Evolutionary conservation across 2,888 invertebrate species (phyloP).

Genomic region (Patella pellucida): DNA sequence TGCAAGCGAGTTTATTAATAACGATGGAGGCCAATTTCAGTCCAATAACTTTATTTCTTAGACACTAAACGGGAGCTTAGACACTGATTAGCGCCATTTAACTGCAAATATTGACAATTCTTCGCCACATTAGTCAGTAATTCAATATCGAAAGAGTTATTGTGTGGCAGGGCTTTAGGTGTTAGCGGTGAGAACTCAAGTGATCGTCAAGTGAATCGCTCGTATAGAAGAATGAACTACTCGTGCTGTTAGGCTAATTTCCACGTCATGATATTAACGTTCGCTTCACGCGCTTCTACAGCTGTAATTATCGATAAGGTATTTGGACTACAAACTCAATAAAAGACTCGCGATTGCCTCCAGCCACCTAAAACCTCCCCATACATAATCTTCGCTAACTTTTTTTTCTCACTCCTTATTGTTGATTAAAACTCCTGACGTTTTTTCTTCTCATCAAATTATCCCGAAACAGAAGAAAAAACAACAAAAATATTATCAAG

Average conservation of each 20-base stretch:
- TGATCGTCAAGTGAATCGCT: background rate
- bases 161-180: slow-evolving; percentile 16
- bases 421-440: too few species aligned
- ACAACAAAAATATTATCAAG: too few species aligned
- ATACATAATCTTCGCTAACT: too few species aligned
- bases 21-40: slow-evolving; percentile 39
- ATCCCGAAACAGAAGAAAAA: too few species aligned
- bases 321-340: slow-evolving; percentile 28
- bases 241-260: slow-evolving; percentile 30
- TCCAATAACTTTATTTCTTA: slow-evolving; percentile 38
- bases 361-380: background rate
- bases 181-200: slow-evolving; percentile 19
- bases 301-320: slow-evolving; percentile 33
- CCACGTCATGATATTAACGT: slow-evolving; percentile 41
- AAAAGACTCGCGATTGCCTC: slow-evolving; percentile 19
- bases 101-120: slow-evolving; percentile 48
- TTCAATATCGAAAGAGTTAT: slow-evolving; percentile 36
- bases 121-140: slow-evolving; percentile 41
- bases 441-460: too few species aligned
- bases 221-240: background rate
- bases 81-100: slow-evolving; percentile 44
- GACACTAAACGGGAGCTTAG: slow-evolving; percentile 36
- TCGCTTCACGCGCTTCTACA: slow-evolving; percentile 33
- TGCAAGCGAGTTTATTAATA: slow-evolving; percentile 42
- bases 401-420: too few species aligned